phyloP scores from a whole-genome alignment of 2,797 vertebrate species.

The Otolemur crassicaudatus region DNA sequence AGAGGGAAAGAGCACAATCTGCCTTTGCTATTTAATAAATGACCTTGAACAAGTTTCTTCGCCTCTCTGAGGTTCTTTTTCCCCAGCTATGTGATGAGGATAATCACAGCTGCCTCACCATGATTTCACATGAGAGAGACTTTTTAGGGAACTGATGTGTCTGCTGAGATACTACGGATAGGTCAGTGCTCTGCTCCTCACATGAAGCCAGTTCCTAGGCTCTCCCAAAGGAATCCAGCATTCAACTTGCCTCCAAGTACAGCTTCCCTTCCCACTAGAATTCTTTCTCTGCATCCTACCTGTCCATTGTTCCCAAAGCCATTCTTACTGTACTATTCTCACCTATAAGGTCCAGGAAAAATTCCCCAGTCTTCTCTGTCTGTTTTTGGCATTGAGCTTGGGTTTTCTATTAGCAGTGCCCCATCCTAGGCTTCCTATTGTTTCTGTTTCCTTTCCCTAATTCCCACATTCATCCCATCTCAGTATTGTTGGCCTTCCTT shows the following conservation, averaged over 20 bases:
- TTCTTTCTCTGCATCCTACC: background rate
- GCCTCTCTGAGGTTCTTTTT: background rate
- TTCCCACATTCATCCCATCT: background rate
- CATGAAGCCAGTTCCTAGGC: background rate
- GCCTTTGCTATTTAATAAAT: background rate
- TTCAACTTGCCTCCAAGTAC: background rate
- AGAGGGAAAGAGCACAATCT: background rate
- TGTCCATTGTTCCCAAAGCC: background rate
- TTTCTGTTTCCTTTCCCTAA: background rate
- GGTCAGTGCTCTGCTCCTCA: background rate
- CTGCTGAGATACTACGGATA: background rate
- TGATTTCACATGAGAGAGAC: background rate
- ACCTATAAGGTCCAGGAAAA: background rate
- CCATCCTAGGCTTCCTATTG: background rate
- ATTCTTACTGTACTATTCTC: background rate
- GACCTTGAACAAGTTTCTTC: background rate
- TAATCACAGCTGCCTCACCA: background rate
- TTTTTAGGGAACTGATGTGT: background rate
- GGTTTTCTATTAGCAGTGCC: background rate
- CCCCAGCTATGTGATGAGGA: background rate
- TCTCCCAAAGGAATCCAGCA: background rate
- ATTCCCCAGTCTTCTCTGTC: background rate
- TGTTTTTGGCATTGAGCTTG: background rate
- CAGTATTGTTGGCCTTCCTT: background rate
- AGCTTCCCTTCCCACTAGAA: background rate